phyloP scores from a whole-genome alignment of 2,797 vertebrate species.

The Poliocrania exsul region DNA sequence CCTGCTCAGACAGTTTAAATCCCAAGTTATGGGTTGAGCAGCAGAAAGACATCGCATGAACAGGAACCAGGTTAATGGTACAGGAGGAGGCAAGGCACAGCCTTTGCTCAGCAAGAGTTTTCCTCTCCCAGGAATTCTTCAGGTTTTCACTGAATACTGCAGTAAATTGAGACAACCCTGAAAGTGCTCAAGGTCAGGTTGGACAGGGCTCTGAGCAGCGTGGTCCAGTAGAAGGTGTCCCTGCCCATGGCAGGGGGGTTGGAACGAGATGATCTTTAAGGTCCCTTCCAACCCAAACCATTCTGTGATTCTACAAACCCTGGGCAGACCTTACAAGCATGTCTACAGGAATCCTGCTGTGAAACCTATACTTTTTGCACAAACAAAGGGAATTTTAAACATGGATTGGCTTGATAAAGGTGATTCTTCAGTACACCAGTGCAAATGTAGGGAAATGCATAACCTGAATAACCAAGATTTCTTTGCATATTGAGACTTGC shows the following conservation, averaged over 20 bases:
- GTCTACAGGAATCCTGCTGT: background rate
- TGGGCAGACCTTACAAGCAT: background rate
- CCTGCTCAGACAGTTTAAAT: constrained; percentile 9
- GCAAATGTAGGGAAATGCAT: background rate
- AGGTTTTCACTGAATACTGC: background rate
- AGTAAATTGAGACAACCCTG: accelerated
- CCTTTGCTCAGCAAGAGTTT: background rate
- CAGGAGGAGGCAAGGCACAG: background rate
- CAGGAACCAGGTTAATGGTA: background rate
- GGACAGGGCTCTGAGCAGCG: background rate
- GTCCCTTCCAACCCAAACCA: background rate
- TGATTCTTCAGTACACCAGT: background rate
- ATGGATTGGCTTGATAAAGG: background rate
- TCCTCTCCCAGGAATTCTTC: background rate
- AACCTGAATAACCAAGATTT: background rate
- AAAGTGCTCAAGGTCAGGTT: background rate
- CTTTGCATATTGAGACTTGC: background rate
- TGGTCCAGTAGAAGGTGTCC: background rate
- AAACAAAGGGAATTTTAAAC: background rate
- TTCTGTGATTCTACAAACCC: background rate
- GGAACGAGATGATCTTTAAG: background rate
- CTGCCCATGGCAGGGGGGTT: background rate
- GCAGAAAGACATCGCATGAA: background rate
- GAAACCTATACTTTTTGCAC: background rate
- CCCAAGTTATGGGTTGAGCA: background rate